Evolutionary conservation across 2,113 vertebrate species (phyloP).

Genomic region (rat (Rattus norvegicus)): GRCr8 NC_086020.1:74621501-74622000

Average conservation of each 20-base stretch:
- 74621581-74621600: conserved; percentile 76
- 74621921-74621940: background rate
- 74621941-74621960: background rate
- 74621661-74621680: conserved; percentile 73
- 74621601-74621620: conserved; percentile 80
- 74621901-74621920: background rate
- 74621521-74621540: background rate
- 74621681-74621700: conserved; percentile 72
- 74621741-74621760: background rate
- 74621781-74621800: background rate
- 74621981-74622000: background rate
- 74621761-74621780: background rate
- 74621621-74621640: conserved; percentile 76
- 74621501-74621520: conserved; percentile 59
- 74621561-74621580: conserved; percentile 72
- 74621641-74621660: conserved; percentile 75
- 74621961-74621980: background rate
- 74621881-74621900: background rate
- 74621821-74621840: background rate
- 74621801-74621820: background rate
- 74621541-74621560: conserved; percentile 33
- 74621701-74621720: conserved; percentile 70
- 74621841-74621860: background rate
- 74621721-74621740: conserved; percentile 60
- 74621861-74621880: background rate